Evolutionary conservation across 2,888 invertebrate species (phyloP), one percentile per base, ranked within the genome.

Genomic region (Oeneis ivallda): DNA sequence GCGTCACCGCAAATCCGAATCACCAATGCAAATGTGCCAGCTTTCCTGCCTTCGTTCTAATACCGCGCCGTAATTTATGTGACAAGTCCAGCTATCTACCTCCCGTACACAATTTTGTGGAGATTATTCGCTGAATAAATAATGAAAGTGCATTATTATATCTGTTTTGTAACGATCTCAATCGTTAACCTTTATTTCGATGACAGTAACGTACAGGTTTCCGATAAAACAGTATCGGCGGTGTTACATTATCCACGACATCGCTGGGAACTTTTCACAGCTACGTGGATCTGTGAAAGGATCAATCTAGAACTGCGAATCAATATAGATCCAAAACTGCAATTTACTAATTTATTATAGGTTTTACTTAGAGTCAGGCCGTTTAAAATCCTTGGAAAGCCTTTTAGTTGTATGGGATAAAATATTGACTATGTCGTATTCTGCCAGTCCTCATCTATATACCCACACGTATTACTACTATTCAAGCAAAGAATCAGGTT

Each of bases 1-100:
- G 80, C 84, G 90, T 90, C 90, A 86, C 83, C 81, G 86, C 87
- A 86, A 89, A 89, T 89, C 84, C 84, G 77, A 85, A 86, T 87
- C 82, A 86, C 85, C 84, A 88, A 86, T 91, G 89, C 90, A 89
- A 92, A 92, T 92, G 86, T 84, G 78, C 77, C 77, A 77, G 80
- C 79, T 82, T 79, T 82, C 79, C 80, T 78, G 81, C 83, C 80
- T 84, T 84, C 80, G 76, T 79, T 80, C 82, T 89, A 91, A 89
- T 89, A 85, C 84, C 78, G 75, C 74, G 78, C 83, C 77, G 87
- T 91, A 89, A 91, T 90, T 90, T 89, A 89, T 83, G 82, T 82
- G 80, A 81, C 82, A 74, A 77, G 85, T 85, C 85, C 82, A 85
- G 85, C 85, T 91, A 91, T 89, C 88, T 85, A 75, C 76, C 75